Percentiles rank a stretch among this genome's conserved stretches.
These are phyloP conservation scores for Lithobates pipiens DNA, from an alignment of 2,797 vertebrate species.

Conservation along the genomic window DNA sequence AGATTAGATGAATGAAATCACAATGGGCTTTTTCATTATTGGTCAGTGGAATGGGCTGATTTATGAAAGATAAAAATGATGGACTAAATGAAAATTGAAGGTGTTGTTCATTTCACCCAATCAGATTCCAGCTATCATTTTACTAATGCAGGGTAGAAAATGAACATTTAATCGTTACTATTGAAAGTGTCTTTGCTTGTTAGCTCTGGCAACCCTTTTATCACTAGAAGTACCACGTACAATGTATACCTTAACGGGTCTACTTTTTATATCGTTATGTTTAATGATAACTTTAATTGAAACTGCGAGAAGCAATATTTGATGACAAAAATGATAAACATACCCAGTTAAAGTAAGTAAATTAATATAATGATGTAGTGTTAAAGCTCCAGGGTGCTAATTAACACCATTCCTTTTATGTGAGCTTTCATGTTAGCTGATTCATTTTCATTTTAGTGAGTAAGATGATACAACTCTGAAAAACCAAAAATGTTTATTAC, in stretches of 20 bases:
- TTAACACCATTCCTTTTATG: background rate
- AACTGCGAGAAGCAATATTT: background rate
- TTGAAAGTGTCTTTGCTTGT: too few species aligned
- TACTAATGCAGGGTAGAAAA: too few species aligned
- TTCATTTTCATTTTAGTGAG: slow-evolving; percentile 2
- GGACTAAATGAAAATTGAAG: background rate
- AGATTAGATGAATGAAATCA: background rate
- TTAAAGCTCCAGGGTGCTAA: slow-evolving; percentile 8
- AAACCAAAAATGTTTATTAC: background rate
- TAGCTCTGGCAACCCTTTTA: too few species aligned
- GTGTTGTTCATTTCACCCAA: background rate
- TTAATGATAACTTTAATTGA: too few species aligned
- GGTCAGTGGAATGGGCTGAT: background rate
- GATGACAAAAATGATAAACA: background rate
- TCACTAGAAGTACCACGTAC: too few species aligned
- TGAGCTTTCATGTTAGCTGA: background rate
- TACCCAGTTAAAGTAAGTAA: background rate
- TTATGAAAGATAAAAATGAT: background rate
- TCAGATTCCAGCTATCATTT: background rate
- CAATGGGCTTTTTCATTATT: background rate
- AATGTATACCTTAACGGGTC: too few species aligned
- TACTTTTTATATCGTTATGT: too few species aligned
- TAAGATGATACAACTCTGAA: background rate
- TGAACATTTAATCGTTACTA: too few species aligned
- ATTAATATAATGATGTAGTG: background rate